Base-by-base conservation (phyloP, 2,113 vertebrate genomes). In the Cyprinus carpio region DNA sequence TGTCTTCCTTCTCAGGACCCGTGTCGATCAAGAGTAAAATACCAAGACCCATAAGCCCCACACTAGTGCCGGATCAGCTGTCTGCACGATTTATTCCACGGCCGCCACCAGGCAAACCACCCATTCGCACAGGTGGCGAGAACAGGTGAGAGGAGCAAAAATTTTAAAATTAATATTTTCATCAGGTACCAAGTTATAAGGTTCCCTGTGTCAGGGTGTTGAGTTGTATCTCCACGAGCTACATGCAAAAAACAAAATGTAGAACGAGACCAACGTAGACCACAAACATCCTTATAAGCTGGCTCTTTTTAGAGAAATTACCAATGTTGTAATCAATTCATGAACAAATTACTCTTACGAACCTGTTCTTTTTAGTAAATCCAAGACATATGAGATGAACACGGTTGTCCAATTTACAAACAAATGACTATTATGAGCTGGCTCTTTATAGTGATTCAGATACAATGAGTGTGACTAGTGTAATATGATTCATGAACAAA, bases 101-200 rank as follows among this genome's bases (percentile, higher is more conserved):
- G 10, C 98, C 98, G 20, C 98, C 98, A 84, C 96, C 97, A 27
- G 98, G 98, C 88, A 98, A 96, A 89, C 97, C 97, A 0, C 96
- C 97, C 29, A 85, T 90, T 46, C 96, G 97, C 37, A 94, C 95
- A 25, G 95, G 95, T 88, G 94, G 96, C 65, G 96, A 97, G 91
- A 96, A 94, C 93, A 96, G 98, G 98, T 99, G 93, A 92, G 92
- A 88, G 27, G 10, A n/a, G 4, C 27, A 54, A 58, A 29, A n/a
- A 31, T 13, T 9, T 34, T 3, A 6, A 27, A 34, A 34, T 2
- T 23, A 71, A 16, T 71, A 23, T 71, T 65, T 71, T 71, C 18
- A 40, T 71, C 20, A 10, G 40, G 31, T 23, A 71, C 18, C 20
- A 23, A 40, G 31, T 31, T 31, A 67, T 27, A 16, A 34, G 65